phyloP scores from a whole-genome alignment of 2,797 vertebrate species.

The Molossus alvarezi region DNA sequence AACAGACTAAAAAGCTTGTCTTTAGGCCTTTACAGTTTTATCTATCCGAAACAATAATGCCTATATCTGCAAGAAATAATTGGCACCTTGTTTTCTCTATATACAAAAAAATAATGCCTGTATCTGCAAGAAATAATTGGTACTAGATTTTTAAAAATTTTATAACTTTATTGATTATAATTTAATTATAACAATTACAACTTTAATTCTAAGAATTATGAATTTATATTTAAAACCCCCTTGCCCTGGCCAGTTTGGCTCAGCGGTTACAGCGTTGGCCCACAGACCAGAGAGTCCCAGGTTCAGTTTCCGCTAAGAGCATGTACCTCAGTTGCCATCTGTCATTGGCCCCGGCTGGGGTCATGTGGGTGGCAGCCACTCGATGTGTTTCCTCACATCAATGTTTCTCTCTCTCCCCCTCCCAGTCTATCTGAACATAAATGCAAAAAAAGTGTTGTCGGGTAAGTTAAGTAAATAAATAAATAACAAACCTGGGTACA shows the following conservation, averaged over 20 bases:
- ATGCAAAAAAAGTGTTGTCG: no score
- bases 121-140: background rate
- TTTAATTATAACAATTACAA: background rate
- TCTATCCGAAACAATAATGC: background rate
- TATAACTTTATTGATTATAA: constrained; percentile 19
- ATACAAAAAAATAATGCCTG: background rate
- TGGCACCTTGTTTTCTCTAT: background rate
- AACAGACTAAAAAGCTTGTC: background rate
- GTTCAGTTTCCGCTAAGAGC: no score
- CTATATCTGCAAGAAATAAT: background rate
- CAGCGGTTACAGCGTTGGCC: no score
- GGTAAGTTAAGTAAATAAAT: no score
- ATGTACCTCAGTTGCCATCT: no score
- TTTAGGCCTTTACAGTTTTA: constrained; percentile 28
- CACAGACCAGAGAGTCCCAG: no score
- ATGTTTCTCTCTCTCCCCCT: no score
- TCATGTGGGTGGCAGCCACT: no score
- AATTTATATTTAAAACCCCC: background rate
- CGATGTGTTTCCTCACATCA: no score
- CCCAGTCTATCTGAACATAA: no score
- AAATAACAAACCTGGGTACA: background rate
- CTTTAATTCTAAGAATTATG: constrained; percentile 5
- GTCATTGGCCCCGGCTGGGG: no score
- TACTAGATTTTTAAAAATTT: background rate
- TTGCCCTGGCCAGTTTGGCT: no score